A percentile compares a stretch with the other conserved stretches of the same genome.
phyloP scores from a whole-genome alignment of 2,888 invertebrate genomes.

The Halictus quadricinctus region DNA sequence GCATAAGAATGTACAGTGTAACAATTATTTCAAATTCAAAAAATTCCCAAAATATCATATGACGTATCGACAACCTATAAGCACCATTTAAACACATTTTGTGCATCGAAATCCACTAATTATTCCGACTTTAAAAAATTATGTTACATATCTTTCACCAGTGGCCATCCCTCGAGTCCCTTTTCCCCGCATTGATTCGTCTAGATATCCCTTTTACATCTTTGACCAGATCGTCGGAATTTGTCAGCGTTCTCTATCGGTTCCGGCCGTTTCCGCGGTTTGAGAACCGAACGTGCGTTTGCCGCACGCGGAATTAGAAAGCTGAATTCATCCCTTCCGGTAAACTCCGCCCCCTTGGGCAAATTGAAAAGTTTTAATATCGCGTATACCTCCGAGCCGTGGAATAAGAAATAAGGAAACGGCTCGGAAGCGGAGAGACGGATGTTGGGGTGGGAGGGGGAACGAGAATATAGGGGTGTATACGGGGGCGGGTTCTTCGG shows the following conservation, averaged over 20 bases:
- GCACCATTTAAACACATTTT: too few relatives aligned
- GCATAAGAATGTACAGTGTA: too few relatives aligned
- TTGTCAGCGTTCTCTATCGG: not conserved
- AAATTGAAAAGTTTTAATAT: conserved; percentile 50
- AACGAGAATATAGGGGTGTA: not conserved
- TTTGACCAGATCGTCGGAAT: not conserved
- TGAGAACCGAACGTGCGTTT: not conserved
- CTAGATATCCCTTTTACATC: not conserved
- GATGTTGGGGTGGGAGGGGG: not conserved
- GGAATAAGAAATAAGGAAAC: conserved; percentile 20
- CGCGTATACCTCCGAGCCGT: not conserved
- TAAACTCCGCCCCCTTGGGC: conserved; percentile 13
- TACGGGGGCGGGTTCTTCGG: not conserved
- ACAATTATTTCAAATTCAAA: too few relatives aligned
- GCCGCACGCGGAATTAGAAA: not conserved
- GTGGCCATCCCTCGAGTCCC: not conserved
- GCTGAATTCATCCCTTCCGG: not conserved
- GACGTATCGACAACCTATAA: too few relatives aligned
- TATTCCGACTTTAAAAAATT: not conserved
- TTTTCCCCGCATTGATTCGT: not conserved
- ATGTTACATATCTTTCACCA: not conserved
- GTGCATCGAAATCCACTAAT: too few relatives aligned
- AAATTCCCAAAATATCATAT: too few relatives aligned
- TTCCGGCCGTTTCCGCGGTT: not conserved
- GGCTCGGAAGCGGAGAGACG: not conserved